Evolutionary conservation across 1,140 invertebrate species (phyloP), one percentile per base, ranked within the genome.

Genomic region (Centruroides sculpturatus): DNA sequence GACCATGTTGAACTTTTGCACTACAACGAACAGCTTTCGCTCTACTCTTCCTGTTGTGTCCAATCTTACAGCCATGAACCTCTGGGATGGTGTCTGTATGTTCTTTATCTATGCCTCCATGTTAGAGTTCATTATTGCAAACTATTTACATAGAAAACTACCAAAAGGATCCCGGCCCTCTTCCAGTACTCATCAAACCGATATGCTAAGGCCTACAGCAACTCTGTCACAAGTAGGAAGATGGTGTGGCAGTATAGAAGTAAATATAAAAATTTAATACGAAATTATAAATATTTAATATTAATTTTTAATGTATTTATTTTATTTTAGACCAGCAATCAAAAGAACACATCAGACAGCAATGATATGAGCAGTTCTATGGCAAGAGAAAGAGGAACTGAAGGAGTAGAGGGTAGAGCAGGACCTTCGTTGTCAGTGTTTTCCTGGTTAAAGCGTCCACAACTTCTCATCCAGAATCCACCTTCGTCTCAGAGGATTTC

Each of bases 1-100:
- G 67, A 94, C 91, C 74, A 94, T 94, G 91, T 83, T 94, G 82
- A 93, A 93, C 80, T 93, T 93, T 82, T 93, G 93, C 84, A 94
- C 91, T 66, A 94, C 90, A 9, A 74, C 73, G 59, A 74, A 74
- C 66, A 71, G 67, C 61, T 77, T 77, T 67, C 72, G 76, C 10
- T 73, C 72, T 13, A 92, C 89, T 53, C 78, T 93, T 70, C 91
- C 91, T 4, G 90, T 93, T 55, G 90, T 93, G 55, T 92, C 89
- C 11, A 92, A 93, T 74, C 74, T 94, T 68, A 92, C 88, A 57
- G 91, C 91, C 10, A 93, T 94, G 89, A 94, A 94, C 76, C 86
- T 93, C 10, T 93, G 90, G 90, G 91, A 93, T 71, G 89, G 89
- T 58, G 90, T 93, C 23, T 93, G 90, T 70, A 94, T 93, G 91